Base-by-base conservation (phyloP, 1,140 invertebrate genomes). In the Hyphantria cunea region DNA sequence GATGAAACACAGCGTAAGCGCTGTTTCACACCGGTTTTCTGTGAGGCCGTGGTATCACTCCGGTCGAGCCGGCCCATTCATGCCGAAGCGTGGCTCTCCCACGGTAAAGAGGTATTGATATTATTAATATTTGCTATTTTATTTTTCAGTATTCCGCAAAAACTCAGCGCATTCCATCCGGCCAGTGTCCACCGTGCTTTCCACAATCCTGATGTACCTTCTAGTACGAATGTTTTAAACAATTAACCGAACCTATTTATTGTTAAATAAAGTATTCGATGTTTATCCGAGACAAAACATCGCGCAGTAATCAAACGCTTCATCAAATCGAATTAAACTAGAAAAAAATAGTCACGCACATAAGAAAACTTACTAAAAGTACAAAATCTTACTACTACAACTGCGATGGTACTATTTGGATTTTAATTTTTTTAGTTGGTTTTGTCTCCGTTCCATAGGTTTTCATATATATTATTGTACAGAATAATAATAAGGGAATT, bases 141-240 rank as follows among this genome's bases (percentile, higher is more conserved):
- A 61, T 56, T 66, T 81, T 80, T 25, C 82, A 88, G 85, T 86
- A 14, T 76, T 72, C 63, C 70, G 73, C 47, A 68, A 61, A 15
- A 75, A 53, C 32, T 50, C 39, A 34, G 73, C 72, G 11, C 67
- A 73, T 53, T 70, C 78, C 45, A 60, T 73, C 11, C 55, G 66
- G 25, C 70, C 79, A 0, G 63, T 70, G 0, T 56, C 51, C 34
- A 60, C 44, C 25, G 31, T 83, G 3, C 15, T 76, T 0, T 66
- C 79, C 0, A 68, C 75, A 13, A 65, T 79, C 0, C 34, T 84
- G 7, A 86, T 86, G 67, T 89, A 89, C 51, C 73, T 89, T 6
- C 76, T 89, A n/a, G 78, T 89, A 12, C 86, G 86, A 74, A 78
- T 76, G 77, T 65, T 84, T 53, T 88, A 82, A 81, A 79, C 37